Conservation (phyloP, 2,797 vertebrate species). For the Eleutherodactylus coqui region DNA sequence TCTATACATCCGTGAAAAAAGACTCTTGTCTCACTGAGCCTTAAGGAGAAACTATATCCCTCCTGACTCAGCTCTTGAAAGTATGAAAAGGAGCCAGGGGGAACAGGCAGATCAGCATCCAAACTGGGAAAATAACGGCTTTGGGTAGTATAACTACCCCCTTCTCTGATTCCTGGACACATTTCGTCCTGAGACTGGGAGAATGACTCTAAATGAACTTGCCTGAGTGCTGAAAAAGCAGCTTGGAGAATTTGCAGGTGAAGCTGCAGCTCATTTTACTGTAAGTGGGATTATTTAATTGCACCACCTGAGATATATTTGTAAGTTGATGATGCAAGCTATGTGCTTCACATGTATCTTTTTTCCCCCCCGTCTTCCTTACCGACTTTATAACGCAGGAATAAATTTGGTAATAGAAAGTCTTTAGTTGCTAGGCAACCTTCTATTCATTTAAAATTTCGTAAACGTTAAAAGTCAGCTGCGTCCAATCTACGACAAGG, state of each 20-base stretch:
- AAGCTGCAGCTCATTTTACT: neutral
- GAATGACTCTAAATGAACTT: neutral
- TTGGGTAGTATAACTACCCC: too few relatives aligned
- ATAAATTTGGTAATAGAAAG: conserved; percentile 39
- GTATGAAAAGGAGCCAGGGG: too few relatives aligned
- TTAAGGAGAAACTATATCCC: too few relatives aligned
- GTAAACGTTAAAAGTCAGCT: conserved; percentile 37
- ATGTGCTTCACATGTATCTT: conserved; percentile 13
- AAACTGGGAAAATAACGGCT: too few relatives aligned
- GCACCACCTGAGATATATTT: neutral
- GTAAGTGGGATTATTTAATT: neutral
- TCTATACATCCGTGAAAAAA: too few relatives aligned
- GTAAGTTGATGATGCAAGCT: neutral
- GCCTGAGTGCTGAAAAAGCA: neutral
- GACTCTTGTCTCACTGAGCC: too few relatives aligned
- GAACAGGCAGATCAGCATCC: too few relatives aligned
- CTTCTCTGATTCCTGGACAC: too few relatives aligned
- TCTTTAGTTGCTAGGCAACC: conserved; percentile 46
- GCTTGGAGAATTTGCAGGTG: neutral
- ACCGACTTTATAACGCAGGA: neutral
- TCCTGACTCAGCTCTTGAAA: too few relatives aligned
- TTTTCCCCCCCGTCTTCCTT: neutral
- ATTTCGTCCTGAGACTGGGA: too few relatives aligned
- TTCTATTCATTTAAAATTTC: conserved; percentile 23
- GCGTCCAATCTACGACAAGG: neutral